A percentile compares a stretch with the other conserved stretches of the same genome.
Conservation (phyloP, 2,113 vertebrate genomes). For the Engraulis encrasicolus region DNA sequence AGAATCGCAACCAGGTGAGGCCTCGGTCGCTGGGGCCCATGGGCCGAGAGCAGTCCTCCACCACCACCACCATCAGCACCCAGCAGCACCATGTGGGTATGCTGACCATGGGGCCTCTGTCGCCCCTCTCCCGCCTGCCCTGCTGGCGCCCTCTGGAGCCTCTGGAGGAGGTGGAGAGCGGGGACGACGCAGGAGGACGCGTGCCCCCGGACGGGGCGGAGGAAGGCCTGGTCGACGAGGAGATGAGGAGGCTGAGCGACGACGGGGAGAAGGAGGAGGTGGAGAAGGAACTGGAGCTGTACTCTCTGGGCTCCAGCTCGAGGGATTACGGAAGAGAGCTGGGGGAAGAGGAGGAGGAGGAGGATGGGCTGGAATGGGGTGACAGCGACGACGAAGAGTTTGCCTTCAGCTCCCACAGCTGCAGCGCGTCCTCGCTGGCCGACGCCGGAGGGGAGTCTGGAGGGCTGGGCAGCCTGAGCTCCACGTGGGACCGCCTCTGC, state of each 20-base stretch:
- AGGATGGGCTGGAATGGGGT: constrained; percentile 60
- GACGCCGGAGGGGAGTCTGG: constrained; percentile 66
- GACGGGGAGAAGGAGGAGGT: constrained; percentile 51
- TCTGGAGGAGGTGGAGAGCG: constrained; percentile 73
- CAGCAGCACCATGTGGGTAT: constrained; percentile 45
- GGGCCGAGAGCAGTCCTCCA: constrained; percentile 53
- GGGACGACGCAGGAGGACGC: constrained; percentile 72
- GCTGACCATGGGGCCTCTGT: constrained; percentile 47
- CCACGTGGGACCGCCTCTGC: constrained; percentile 63
- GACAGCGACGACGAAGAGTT: constrained; percentile 85
- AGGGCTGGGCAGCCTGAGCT: constrained; percentile 44
- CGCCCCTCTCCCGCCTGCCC: constrained; percentile 68
- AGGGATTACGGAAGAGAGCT: constrained; percentile 53
- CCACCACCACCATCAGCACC: too few species aligned
- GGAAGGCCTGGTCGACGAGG: constrained; percentile 69
- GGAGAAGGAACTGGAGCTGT: too few species aligned
- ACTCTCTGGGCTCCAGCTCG: too few species aligned
- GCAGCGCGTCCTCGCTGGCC: constrained; percentile 79
- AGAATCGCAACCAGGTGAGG: constrained; percentile 83
- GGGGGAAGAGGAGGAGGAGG: constrained; percentile 52
- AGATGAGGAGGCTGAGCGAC: constrained; percentile 50
- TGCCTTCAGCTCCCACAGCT: constrained; percentile 83
- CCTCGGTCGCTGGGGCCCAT: constrained; percentile 57
- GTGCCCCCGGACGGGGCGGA: constrained; percentile 91
- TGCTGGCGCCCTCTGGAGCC: constrained; percentile 76